These are phyloP conservation scores for Dendrophyllia cribrosa DNA, from an alignment of 64 coral and sea anemone species.

Conservation along the genomic window DNA sequence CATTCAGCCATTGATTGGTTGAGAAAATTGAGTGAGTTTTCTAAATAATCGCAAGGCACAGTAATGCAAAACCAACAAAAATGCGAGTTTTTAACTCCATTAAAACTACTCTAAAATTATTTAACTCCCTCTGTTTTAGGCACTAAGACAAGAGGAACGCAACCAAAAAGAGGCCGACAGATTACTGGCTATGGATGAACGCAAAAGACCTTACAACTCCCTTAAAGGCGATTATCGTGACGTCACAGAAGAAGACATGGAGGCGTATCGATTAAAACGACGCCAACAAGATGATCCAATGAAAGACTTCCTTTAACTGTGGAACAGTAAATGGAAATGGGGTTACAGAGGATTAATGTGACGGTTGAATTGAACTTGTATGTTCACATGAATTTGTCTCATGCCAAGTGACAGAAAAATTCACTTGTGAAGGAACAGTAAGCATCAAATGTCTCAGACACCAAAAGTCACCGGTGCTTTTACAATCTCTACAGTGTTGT, in stretches of 20 bases:
- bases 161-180: slow-evolving; percentile 77
- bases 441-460: too few relatives aligned
- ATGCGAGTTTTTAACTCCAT: too few relatives aligned
- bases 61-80: too few relatives aligned
- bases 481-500: too few relatives aligned
- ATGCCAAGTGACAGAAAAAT: too few relatives aligned
- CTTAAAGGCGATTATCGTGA: slow-evolving; percentile 85
- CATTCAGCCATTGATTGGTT: too few relatives aligned
- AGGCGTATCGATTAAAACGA: slow-evolving; percentile 95
- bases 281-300: slow-evolving; percentile 92
- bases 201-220: slow-evolving; percentile 93
- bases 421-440: too few relatives aligned
- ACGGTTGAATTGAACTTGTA: too few relatives aligned
- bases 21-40: too few relatives aligned
- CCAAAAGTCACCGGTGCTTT: too few relatives aligned
- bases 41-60: too few relatives aligned
- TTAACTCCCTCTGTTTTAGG: slow-evolving; percentile 33
- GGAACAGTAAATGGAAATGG: neutral
- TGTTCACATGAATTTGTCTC: too few relatives aligned
- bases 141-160: slow-evolving; percentile 89
- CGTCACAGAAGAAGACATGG: slow-evolving; percentile 94
- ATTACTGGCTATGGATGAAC: slow-evolving; percentile 87
- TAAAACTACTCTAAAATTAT: neutral
- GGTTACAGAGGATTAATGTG: neutral
- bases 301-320: slow-evolving; percentile 70